Percentiles rank a stretch among this genome's conserved stretches.
Evolutionary conservation across 2,797 vertebrate genomes (phyloP).

Genomic region (Trachops cirrhosus): DNA sequence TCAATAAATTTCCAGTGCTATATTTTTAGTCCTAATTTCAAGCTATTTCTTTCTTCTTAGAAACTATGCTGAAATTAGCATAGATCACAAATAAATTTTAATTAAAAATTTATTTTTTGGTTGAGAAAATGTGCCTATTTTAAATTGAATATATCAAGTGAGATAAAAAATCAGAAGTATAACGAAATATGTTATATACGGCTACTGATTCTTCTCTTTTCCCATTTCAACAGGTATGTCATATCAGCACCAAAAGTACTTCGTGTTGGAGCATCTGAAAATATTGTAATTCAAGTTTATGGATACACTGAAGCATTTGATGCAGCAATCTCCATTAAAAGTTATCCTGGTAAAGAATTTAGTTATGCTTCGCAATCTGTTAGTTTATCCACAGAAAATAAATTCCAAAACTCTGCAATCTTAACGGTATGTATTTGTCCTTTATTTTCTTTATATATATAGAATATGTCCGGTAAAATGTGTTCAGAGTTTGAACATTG

Average conservation of each 20-base stretch:
- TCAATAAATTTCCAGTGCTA: background rate
- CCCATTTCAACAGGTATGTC: slow-evolving; percentile 86
- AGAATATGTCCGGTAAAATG: slow-evolving; percentile 6
- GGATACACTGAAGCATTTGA: slow-evolving; percentile 82
- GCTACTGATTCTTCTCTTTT: background rate
- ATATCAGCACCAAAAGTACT: slow-evolving; percentile 89
- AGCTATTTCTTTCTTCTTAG: background rate
- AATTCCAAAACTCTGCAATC: slow-evolving; percentile 83
- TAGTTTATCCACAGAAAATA: slow-evolving; percentile 84
- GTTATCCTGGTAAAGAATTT: slow-evolving; percentile 83
- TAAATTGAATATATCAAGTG: slow-evolving; percentile 16
- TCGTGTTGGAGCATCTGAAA: slow-evolving; percentile 86
- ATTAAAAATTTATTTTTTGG: slow-evolving; percentile 15
- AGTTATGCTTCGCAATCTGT: slow-evolving; percentile 74
- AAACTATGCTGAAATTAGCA: background rate
- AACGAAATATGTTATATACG: background rate
- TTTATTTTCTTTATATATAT: background rate
- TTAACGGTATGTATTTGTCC: slow-evolving; percentile 85
- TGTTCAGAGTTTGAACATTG: background rate
- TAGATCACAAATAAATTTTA: background rate
- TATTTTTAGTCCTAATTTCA: slow-evolving; percentile 10
- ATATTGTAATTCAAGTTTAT: slow-evolving; percentile 90
- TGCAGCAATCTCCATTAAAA: slow-evolving; percentile 85
- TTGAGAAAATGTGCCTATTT: background rate
- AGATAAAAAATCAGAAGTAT: background rate